Percentiles rank a stretch among this genome's conserved stretches.
Conservation (phyloP, 2,113 vertebrate species). For the Rhinopomastus cyanomelas region DNA sequence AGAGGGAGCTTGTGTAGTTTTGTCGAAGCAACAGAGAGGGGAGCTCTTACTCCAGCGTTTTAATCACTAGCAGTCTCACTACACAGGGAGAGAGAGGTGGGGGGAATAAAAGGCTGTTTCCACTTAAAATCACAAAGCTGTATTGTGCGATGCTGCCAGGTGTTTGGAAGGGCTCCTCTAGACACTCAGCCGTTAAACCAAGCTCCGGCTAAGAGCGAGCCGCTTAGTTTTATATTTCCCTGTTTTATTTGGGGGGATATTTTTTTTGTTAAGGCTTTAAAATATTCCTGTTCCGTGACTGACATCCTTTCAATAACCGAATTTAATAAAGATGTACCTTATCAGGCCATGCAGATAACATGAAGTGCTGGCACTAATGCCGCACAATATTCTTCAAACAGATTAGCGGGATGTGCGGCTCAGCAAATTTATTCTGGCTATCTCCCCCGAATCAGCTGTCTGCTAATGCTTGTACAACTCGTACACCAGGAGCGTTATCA, state of each 20-base stretch:
- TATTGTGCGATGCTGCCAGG: conserved; percentile 80
- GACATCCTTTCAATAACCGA: conserved; percentile 88
- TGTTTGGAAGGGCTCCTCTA: conserved; percentile 79
- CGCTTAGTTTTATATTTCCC: conserved; percentile 69
- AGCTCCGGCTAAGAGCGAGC: conserved; percentile 78
- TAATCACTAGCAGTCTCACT: conserved; percentile 49
- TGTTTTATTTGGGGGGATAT: background rate
- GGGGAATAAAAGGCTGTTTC: conserved; percentile 56
- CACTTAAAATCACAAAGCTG: conserved; percentile 83
- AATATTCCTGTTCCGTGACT: conserved; percentile 87
- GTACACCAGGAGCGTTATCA: conserved; percentile 79
- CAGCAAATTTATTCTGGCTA: conserved; percentile 85
- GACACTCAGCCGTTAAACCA: conserved; percentile 79
- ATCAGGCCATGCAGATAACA: conserved; percentile 91
- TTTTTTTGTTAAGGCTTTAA: conserved; percentile 79
- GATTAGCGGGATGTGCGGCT: conserved; percentile 83
- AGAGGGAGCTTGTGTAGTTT: conserved; percentile 70
- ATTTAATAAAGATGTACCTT: conserved; percentile 99
- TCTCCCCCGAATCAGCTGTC: conserved; percentile 88
- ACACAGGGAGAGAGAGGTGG: background rate
- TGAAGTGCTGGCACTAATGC: conserved; percentile 91
- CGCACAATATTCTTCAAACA: conserved; percentile 90
- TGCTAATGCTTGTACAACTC: conserved; percentile 83
- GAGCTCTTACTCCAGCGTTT: conserved; percentile 93
- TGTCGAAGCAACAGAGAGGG: conserved; percentile 85